Evolutionary conservation across 2,797 vertebrate species (phyloP).

Genomic region (Brachymystax lenok): DNA sequence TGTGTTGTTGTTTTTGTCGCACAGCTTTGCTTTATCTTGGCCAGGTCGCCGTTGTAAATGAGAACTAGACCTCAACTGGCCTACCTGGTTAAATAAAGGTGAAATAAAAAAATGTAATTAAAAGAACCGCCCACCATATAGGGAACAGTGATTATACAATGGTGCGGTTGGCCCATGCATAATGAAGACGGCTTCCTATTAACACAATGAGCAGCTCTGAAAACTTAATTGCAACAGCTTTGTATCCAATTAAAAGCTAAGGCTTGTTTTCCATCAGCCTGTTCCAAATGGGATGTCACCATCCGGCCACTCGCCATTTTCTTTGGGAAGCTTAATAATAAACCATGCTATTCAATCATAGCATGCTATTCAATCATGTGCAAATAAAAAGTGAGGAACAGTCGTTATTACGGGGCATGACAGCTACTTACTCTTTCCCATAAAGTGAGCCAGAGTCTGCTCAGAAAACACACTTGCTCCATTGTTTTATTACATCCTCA

Average conservation of each 20-base stretch:
- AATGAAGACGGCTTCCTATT: conserved; percentile 8
- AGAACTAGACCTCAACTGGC: too few relatives aligned
- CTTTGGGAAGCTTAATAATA: not conserved
- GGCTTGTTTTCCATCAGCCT: not conserved
- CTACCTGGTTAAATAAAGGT: too few relatives aligned
- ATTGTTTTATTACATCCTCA: not conserved
- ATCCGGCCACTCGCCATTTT: not conserved
- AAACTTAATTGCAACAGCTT: conserved; percentile 12
- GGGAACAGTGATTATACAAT: not conserved
- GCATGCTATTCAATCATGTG: not conserved
- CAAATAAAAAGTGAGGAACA: not conserved
- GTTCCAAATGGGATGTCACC: not conserved
- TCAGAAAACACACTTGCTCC: not conserved
- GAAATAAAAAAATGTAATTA: too few relatives aligned
- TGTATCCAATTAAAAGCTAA: conserved; percentile 24
- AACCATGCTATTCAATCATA: not conserved
- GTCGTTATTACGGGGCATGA: conserved; percentile 7
- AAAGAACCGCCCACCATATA: not conserved
- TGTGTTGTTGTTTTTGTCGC: too few relatives aligned
- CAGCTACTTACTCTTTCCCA: not conserved
- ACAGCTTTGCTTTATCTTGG: too few relatives aligned
- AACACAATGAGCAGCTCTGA: conserved; percentile 14
- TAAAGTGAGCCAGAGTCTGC: not conserved
- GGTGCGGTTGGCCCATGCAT: conserved; percentile 8
- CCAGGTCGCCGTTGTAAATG: too few relatives aligned